Evolutionary conservation across 2,888 invertebrate genomes (phyloP), one percentile per base, ranked within the genome.

Genomic region (Platypus cylindrus): DNA sequence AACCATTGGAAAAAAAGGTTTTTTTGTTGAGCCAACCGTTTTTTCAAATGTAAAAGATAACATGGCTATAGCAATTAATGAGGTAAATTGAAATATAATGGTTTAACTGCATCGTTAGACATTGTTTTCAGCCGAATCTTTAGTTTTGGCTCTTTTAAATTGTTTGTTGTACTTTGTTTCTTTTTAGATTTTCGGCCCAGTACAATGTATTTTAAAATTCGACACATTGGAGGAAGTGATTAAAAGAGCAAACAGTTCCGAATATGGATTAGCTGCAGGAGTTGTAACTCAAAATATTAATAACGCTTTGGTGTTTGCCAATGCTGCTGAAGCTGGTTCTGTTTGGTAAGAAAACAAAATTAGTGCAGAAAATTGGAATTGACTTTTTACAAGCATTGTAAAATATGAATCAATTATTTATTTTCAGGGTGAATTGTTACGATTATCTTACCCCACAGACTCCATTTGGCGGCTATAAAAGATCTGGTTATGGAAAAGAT

Each of bases 381-480:
- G n/a, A n/a, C n/a, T n/a, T n/a, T n/a, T n/a, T n/a, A n/a, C n/a
- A n/a, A n/a, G n/a, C n/a, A n/a, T n/a, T n/a, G n/a, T n/a, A n/a
- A n/a, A n/a, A n/a, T n/a, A n/a, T n/a, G 9, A 20, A 20, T 30
- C 11, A 24, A 32, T 27, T 20, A 24, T 34, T 30, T 27, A 36
- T 35, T 39, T 38, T 30, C 55, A 81, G 81, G 82, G 69, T 84
- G 3, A 84, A 84, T 59, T 75, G 76, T 31, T 84, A 80, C 50
- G 75, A 80, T 49, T 70, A 71, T 31, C 67, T 78, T 2, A 59
- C 68, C 8, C 65, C 78, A 2, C 86, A 89, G 57, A 78, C 82
- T 25, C 89, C 90, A 9, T 90, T 90, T 56, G 90, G 90, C 34
- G 90, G 90, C 25, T 90, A 74, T 62, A 89, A 86, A 56, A 75